Evolutionary conservation across 2,797 vertebrate genomes (phyloP).

Genomic region (Pseudomugil tenellus): DNA sequence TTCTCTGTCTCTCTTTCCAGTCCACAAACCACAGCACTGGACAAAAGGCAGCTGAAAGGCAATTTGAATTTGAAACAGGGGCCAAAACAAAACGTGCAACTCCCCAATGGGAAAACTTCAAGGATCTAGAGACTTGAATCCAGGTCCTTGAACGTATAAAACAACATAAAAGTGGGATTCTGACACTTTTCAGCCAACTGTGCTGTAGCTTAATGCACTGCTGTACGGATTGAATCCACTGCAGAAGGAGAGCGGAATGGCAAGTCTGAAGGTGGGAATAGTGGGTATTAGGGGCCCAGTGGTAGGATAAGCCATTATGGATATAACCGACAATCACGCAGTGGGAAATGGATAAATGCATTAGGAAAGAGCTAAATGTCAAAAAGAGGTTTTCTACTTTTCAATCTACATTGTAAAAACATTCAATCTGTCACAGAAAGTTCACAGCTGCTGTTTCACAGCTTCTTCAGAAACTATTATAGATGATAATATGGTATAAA

Average conservation of each 20-base stretch:
- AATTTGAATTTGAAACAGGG: slow-evolving; percentile 86
- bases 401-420: neutral
- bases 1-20: slow-evolving; percentile 78
- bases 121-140: slow-evolving; percentile 49
- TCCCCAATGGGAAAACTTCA: slow-evolving; percentile 68
- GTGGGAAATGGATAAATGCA: neutral
- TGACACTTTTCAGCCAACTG: slow-evolving; percentile 55
- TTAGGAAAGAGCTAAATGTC: neutral
- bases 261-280: slow-evolving; percentile 43
- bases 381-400: slow-evolving; percentile 8
- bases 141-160: slow-evolving; percentile 44
- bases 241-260: slow-evolving; percentile 47
- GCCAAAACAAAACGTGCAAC: slow-evolving; percentile 64
- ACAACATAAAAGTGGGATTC: slow-evolving; percentile 59
- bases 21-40: slow-evolving; percentile 78
- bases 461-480: neutral
- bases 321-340: slow-evolving; percentile 13
- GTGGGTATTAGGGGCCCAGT: slow-evolving; percentile 54
- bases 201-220: slow-evolving; percentile 54
- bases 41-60: slow-evolving; percentile 82
- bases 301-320: slow-evolving; percentile 35
- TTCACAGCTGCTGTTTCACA: neutral
- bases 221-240: slow-evolving; percentile 69
- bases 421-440: neutral
- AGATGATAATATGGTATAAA: neutral